These are phyloP conservation scores for Microcebus lehilahytsara DNA, from an alignment of 2,113 vertebrate species.

Conservation along the genomic window DNA sequence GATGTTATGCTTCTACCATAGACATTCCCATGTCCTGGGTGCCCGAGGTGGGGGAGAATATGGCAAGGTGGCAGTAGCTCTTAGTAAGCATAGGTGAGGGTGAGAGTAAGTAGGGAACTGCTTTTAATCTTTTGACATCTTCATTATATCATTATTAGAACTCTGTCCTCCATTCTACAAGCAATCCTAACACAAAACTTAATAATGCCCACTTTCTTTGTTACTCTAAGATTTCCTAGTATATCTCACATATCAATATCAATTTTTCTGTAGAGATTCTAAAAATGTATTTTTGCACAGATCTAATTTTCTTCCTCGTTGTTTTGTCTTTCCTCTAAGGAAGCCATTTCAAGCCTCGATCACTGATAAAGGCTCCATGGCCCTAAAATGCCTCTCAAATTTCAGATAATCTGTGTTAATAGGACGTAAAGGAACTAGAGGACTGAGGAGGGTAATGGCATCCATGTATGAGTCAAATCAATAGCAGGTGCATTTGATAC, in stretches of 20 bases:
- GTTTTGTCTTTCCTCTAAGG: conserved; percentile 35
- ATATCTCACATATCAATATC: conserved; percentile 6
- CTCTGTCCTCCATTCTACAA: background rate
- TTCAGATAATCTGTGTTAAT: background rate
- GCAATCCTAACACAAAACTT: background rate
- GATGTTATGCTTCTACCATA: background rate
- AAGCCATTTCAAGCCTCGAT: conserved; percentile 8
- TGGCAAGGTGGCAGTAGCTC: background rate
- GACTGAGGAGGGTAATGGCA: background rate
- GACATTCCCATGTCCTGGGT: background rate
- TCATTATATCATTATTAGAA: background rate
- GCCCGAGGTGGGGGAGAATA: background rate
- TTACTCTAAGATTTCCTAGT: background rate
- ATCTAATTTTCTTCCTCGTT: conserved; percentile 33
- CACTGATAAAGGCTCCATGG: background rate
- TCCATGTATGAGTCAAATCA: background rate
- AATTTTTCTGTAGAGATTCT: background rate
- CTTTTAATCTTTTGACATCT: background rate
- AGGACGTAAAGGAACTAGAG: background rate
- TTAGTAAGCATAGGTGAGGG: background rate
- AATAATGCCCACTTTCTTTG: background rate
- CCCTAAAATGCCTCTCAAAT: conserved; percentile 20
- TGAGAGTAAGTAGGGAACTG: background rate
- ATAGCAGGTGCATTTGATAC: background rate
- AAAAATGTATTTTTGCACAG: conserved; percentile 14